phyloP scores from a whole-genome alignment of 2,888 invertebrate genomes.

The Acleris cristana region DNA sequence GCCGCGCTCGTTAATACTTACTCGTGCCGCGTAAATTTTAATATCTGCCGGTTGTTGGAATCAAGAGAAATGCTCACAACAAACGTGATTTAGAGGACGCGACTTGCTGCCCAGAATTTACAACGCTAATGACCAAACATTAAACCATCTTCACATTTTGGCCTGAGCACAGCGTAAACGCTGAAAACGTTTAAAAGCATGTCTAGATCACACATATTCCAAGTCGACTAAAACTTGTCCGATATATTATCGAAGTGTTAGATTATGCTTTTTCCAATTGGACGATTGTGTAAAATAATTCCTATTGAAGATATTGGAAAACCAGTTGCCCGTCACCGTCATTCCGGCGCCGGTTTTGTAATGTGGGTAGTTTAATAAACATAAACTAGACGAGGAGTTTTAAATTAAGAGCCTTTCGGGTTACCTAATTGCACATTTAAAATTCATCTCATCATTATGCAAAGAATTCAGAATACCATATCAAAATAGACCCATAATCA shows the following conservation, averaged over 20 bases:
- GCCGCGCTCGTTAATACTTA: conserved; percentile 81
- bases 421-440: conserved; percentile 9
- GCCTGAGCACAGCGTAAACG: not conserved
- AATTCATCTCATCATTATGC: conserved; percentile 20
- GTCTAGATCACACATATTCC: not conserved
- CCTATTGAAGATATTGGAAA: not conserved
- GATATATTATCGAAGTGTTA: no score
- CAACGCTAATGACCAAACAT: conserved; percentile 44
- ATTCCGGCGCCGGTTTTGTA: conserved; percentile 17
- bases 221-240: no score
- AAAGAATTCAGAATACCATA: conserved; percentile 30
- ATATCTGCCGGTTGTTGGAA: conserved; percentile 81
- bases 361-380: conserved; percentile 4
- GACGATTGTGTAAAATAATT: not conserved
- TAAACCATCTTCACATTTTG: conserved; percentile 5
- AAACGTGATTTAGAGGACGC: conserved; percentile 77
- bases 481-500: conserved; percentile 22
- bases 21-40: conserved; percentile 82
- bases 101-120: conserved; percentile 63
- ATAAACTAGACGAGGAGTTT: conserved; percentile 12
- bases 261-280: not conserved
- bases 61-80: conserved; percentile 77
- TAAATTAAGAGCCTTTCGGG: not conserved
- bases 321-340: conserved; percentile 23
- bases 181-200: not conserved